Conservation (phyloP, 92 coral and sea anemone genomes). For the Zoanthus solanderi region DNA sequence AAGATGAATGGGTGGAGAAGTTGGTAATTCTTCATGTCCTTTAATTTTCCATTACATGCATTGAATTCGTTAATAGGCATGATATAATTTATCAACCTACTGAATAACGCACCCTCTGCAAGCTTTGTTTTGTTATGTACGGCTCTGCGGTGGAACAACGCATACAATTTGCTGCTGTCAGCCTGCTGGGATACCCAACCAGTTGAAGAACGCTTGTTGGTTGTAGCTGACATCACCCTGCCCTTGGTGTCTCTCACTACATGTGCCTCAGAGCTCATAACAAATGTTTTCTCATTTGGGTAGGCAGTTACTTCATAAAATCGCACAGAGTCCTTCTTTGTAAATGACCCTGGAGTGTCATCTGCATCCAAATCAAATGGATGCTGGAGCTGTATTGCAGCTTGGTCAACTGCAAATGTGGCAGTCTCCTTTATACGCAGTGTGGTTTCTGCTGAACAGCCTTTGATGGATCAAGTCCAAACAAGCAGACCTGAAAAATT, state of each 20-base stretch:
- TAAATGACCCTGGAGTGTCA: constrained; percentile 49
- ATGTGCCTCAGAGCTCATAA: constrained; percentile 6
- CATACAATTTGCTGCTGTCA: constrained; percentile 15
- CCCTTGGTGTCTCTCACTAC: constrained; percentile 25
- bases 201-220: constrained; percentile 5
- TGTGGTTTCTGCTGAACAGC: too few relatives aligned
- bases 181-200: constrained; percentile 27
- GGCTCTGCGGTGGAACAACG: constrained; percentile 44
- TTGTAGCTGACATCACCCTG: constrained; percentile 25
- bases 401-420: too few relatives aligned
- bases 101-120: constrained; percentile 37
- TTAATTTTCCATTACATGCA: constrained; percentile 48
- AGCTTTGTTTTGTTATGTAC: constrained; percentile 41
- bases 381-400: too few relatives aligned
- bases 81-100: constrained; percentile 34
- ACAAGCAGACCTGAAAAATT: too few relatives aligned
- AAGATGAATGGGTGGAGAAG: constrained; percentile 26
- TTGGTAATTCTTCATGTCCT: constrained; percentile 34
- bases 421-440: too few relatives aligned
- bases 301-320: constrained; percentile 36
- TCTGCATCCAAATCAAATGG: neutral
- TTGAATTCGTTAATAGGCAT: constrained; percentile 56
- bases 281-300: constrained; percentile 9
- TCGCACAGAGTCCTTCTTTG: constrained; percentile 36
- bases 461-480: too few relatives aligned